These are phyloP conservation scores for Neogobius melanostomus DNA, from an alignment of 2,113 vertebrate genomes.

Conservation along the genomic window DNA sequence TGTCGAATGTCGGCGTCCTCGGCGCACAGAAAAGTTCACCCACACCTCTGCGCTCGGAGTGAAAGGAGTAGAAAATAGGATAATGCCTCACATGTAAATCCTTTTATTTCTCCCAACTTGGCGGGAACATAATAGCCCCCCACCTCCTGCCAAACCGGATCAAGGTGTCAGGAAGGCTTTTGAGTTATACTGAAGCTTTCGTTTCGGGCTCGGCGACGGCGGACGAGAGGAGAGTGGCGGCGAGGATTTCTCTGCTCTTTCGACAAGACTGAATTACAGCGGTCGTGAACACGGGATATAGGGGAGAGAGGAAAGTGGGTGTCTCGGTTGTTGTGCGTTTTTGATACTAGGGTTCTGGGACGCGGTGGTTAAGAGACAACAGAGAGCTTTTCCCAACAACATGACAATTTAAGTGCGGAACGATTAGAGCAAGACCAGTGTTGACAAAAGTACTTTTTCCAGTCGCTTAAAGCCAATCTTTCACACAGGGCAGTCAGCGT, in stretches of 20 bases:
- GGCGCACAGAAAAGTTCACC: conserved; percentile 3
- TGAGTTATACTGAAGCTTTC: background rate
- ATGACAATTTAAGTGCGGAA: background rate
- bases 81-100: background rate
- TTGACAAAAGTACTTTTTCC: no score
- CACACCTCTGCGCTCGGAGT: background rate
- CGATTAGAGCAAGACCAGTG: background rate
- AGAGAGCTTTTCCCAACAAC: background rate
- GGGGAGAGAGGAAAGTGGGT: background rate
- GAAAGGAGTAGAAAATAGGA: background rate
- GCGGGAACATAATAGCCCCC: conserved; percentile 13
- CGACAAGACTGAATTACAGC: background rate
- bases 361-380: background rate
- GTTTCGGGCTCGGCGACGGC: background rate
- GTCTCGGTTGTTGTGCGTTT: background rate
- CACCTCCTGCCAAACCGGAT: conserved; percentile 32
- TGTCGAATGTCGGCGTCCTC: conserved; percentile 3
- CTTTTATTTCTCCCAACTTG: background rate
- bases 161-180: conserved; percentile 11
- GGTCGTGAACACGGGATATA: no score
- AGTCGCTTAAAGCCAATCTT: no score
- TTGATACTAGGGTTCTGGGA: background rate
- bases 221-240: background rate
- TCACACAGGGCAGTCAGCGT: no score
- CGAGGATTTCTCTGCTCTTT: background rate